phyloP scores from a whole-genome alignment of 1,140 invertebrate species.

The Hypsibius dujardini region DNA sequence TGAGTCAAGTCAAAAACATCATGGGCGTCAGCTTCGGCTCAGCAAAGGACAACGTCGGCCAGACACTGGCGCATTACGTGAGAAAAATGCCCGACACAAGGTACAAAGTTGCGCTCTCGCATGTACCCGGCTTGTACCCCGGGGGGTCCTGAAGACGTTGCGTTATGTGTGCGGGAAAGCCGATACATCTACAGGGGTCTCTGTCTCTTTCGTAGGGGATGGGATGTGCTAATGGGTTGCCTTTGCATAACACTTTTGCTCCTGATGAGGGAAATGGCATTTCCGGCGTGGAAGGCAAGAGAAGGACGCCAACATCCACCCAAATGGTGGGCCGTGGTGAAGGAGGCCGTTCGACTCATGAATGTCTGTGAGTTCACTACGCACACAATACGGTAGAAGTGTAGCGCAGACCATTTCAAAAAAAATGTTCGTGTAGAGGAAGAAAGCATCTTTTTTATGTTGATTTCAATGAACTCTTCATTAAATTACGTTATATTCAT shows the following conservation, averaged over 20 bases:
- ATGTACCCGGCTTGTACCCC: too few relatives aligned
- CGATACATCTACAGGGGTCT: too few relatives aligned
- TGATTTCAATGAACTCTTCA: too few relatives aligned
- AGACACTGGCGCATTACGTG: background rate
- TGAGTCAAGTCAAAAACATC: conserved; percentile 7
- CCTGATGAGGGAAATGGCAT: background rate
- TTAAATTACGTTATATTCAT: too few relatives aligned
- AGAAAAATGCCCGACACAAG: background rate
- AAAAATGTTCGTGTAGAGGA: too few relatives aligned
- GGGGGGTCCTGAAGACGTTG: too few relatives aligned
- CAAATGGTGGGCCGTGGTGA: background rate
- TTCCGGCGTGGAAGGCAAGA: conserved; percentile 6
- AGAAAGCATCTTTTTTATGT: too few relatives aligned
- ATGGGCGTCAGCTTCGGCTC: conserved; percentile 14
- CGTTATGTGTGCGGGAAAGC: too few relatives aligned
- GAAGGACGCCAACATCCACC: background rate
- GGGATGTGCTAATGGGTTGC: conserved; percentile 11
- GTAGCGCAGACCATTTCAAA: too few relatives aligned
- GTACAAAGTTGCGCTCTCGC: background rate
- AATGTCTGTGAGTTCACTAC: background rate
- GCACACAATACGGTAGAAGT: too few relatives aligned
- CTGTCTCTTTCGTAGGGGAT: background rate
- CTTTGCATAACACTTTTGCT: conserved; percentile 3
- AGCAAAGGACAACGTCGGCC: background rate
- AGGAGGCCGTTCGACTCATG: conserved; percentile 3